Evolutionary conservation across 1,140 invertebrate genomes (phyloP).

Genomic region (Leptonema lineaticorne): DNA sequence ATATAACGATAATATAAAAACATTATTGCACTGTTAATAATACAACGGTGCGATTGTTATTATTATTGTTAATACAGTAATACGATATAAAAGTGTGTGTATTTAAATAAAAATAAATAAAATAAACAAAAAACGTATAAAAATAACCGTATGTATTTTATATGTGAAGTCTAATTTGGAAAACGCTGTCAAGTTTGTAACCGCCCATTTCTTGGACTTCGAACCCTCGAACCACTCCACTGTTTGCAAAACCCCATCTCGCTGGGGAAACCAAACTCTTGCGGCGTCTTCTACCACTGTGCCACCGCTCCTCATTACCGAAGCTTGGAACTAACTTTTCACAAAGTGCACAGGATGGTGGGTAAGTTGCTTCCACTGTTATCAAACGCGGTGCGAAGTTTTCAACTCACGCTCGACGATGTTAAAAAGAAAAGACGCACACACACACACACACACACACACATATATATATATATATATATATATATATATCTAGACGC

Average conservation of each 20-base stretch:
- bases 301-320: slow-evolving; percentile 29
- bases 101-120: too few relatives aligned
- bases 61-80: too few relatives aligned
- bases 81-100: too few relatives aligned
- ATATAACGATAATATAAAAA: too few relatives aligned
- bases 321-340: slow-evolving; percentile 27
- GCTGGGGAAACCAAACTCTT: slow-evolving; percentile 32
- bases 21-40: too few relatives aligned
- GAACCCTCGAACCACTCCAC: background rate
- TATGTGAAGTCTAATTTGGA: background rate
- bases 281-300: slow-evolving; percentile 34
- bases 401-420: background rate
- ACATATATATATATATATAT: too few relatives aligned
- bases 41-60: too few relatives aligned
- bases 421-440: background rate
- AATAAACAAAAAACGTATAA: too few relatives aligned
- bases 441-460: background rate
- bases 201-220: background rate
- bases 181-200: background rate
- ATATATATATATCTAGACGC: too few relatives aligned
- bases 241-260: background rate
- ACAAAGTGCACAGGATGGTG: slow-evolving; percentile 28
- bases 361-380: slow-evolving; percentile 10
- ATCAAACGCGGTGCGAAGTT: slow-evolving; percentile 24
- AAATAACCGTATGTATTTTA: too few relatives aligned